phyloP scores from a whole-genome alignment of 2,888 invertebrate species.

The Cartodere bifasciata region DNA sequence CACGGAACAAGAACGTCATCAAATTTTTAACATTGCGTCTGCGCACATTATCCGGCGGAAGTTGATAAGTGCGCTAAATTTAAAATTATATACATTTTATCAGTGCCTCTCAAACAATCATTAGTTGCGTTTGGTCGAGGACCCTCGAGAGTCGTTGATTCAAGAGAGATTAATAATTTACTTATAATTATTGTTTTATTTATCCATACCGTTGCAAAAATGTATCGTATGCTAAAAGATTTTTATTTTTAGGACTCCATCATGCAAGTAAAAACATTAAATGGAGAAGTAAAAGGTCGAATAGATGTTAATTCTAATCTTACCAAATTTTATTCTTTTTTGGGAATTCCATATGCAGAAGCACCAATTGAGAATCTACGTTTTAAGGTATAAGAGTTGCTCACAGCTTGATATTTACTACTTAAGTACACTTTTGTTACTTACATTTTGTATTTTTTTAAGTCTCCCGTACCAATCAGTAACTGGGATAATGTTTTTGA shows the following conservation, averaged over 20 bases:
- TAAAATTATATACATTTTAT: too few species aligned
- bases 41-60: too few species aligned
- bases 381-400: not conserved
- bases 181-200: too few species aligned
- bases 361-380: not conserved
- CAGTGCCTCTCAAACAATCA: too few species aligned
- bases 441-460: not conserved
- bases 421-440: not conserved
- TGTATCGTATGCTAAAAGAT: too few species aligned
- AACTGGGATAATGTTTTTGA: not conserved
- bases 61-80: too few species aligned
- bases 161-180: too few species aligned
- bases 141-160: too few species aligned
- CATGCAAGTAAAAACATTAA: not conserved
- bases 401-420: too few species aligned
- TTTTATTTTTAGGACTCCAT: not conserved
- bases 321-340: conserved; percentile 1
- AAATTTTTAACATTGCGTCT: conserved; percentile 1
- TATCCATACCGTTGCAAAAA: too few species aligned
- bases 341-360: not conserved
- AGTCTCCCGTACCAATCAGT: not conserved
- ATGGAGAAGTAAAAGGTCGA: not conserved
- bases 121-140: too few species aligned
- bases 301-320: not conserved
- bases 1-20: conserved; percentile 9